phyloP scores from a whole-genome alignment of 2,113 vertebrate genomes.

The Laticauda laticaudata region DNA sequence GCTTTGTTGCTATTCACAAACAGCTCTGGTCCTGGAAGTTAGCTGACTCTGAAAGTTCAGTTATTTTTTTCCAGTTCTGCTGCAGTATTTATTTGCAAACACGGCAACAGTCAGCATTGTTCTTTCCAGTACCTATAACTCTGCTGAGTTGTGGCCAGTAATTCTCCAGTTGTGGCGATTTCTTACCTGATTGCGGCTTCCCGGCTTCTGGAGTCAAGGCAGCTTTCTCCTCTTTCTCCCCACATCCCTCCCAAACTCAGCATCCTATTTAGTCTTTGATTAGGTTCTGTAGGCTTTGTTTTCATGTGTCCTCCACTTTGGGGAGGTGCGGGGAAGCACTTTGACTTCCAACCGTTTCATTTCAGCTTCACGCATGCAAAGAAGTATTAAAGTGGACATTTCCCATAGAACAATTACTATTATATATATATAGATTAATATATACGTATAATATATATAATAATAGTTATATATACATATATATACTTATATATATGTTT shows the following conservation, averaged over 20 bases:
- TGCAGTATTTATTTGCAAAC: background rate
- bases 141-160: background rate
- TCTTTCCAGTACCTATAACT: background rate
- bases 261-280: too few relatives aligned
- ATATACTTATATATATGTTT: too few relatives aligned
- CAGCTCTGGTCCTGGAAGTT: background rate
- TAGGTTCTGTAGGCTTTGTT: background rate
- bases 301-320: background rate
- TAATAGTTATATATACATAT: too few relatives aligned
- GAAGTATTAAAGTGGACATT: background rate
- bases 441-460: too few relatives aligned
- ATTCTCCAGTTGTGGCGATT: background rate
- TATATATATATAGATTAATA: too few relatives aligned
- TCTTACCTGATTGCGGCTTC: background rate
- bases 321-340: fast-evolving
- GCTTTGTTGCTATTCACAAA: background rate
- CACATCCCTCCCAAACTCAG: background rate
- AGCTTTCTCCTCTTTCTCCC: background rate
- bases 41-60: background rate
- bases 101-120: background rate
- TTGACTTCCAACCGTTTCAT: too few relatives aligned
- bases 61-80: background rate
- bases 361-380: background rate
- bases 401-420: background rate
- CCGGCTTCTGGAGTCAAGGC: background rate